Conservation (phyloP, 2,888 invertebrate species). For the Oeneis ivallda region DNA sequence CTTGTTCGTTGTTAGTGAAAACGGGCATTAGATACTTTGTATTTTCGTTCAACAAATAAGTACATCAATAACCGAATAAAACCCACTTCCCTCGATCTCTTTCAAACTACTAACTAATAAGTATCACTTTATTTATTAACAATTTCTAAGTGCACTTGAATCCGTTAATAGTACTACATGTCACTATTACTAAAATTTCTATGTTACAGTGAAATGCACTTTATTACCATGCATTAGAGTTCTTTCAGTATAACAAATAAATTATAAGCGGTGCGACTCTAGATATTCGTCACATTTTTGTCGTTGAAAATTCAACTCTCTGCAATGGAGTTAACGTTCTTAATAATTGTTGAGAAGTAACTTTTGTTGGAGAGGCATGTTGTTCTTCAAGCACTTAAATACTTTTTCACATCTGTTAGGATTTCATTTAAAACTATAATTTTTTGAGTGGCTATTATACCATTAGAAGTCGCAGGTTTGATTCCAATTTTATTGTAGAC, state of each 20-base stretch:
- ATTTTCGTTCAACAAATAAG: slow-evolving; percentile 11
- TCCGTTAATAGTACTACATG: slow-evolving; percentile 22
- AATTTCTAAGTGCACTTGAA: slow-evolving; percentile 29
- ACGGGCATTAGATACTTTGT: too few species aligned
- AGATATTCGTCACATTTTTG: background rate
- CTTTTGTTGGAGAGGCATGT: slow-evolving; percentile 13
- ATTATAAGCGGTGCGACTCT: background rate
- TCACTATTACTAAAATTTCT: background rate
- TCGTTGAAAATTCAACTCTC: background rate
- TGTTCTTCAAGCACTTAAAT: slow-evolving; percentile 18
- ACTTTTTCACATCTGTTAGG: slow-evolving; percentile 26
- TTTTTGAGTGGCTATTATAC: slow-evolving; percentile 19
- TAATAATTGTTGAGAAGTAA: slow-evolving; percentile 6
- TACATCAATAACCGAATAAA: background rate
- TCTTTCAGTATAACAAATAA: background rate
- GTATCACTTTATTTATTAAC: slow-evolving; percentile 38
- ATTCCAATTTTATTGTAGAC: too few species aligned
- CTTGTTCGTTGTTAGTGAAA: too few species aligned
- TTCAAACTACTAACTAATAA: slow-evolving; percentile 14
- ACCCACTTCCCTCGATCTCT: slow-evolving; percentile 8
- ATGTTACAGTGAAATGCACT: background rate
- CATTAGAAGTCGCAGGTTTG: slow-evolving; percentile 16
- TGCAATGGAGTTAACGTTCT: background rate
- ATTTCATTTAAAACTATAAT: slow-evolving; percentile 22
- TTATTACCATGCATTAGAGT: background rate